Percentiles rank a stretch among this genome's conserved stretches.
Conservation (phyloP, 2,888 invertebrate genomes). For the Elysia crispata region DNA sequence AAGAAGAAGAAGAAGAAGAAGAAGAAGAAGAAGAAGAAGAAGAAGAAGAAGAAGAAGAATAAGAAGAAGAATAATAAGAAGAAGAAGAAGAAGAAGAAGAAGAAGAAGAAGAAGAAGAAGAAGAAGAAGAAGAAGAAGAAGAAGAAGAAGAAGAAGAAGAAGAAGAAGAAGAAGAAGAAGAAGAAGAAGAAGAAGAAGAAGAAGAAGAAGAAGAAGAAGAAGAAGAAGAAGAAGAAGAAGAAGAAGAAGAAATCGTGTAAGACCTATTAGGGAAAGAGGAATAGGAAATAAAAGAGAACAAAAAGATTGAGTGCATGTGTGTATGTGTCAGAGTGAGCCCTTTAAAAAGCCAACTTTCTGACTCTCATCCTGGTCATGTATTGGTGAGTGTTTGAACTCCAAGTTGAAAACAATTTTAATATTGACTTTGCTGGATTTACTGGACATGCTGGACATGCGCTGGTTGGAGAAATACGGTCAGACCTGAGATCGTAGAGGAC, state of each 20-base stretch:
- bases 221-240: constrained; percentile 24
- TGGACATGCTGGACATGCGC: no score
- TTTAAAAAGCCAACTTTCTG: no score
- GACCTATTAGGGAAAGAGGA: constrained; percentile 3
- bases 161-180: constrained; percentile 11
- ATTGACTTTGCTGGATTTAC: no score
- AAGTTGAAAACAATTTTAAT: no score
- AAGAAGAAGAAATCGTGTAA: neutral
- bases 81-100: no score
- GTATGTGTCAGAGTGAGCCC: no score
- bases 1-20: constrained; percentile 11
- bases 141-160: neutral
- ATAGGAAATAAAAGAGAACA: constrained; percentile 11
- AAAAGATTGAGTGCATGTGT: constrained; percentile 30
- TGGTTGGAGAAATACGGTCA: no score
- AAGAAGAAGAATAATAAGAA: no score
- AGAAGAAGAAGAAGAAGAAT: no score
- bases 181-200: constrained; percentile 1
- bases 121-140: constrained; percentile 13
- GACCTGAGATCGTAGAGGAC: no score
- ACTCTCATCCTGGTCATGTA: no score
- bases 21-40: neutral
- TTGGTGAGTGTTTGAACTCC: no score
- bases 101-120: constrained; percentile 18
- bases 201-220: neutral